A percentile compares a stretch with the other conserved stretches of the same genome.
Conservation (phyloP, 2,888 invertebrate species). For the Arrhopalites spinosus region DNA sequence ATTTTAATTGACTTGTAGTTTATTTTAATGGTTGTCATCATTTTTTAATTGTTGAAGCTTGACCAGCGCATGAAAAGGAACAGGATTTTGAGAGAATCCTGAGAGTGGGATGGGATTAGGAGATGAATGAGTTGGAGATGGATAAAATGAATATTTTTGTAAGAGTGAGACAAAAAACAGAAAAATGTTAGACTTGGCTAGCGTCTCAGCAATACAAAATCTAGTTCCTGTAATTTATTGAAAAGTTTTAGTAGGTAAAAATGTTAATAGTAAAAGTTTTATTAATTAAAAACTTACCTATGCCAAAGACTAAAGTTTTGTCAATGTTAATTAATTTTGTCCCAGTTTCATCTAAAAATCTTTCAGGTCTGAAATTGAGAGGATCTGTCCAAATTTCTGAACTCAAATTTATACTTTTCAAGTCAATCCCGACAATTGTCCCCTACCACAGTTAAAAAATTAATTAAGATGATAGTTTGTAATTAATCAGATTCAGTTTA, state of each 20-base stretch:
- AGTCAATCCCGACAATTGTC: slow-evolving; percentile 39
- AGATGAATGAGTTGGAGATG: slow-evolving; percentile 22
- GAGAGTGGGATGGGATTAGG: slow-evolving; percentile 33
- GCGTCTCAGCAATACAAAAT: slow-evolving; percentile 42
- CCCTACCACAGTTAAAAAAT: too few species aligned
- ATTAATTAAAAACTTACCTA: too few species aligned
- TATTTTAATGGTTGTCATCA: too few species aligned
- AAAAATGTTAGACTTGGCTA: slow-evolving; percentile 42
- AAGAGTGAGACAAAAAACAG: slow-evolving; percentile 42
- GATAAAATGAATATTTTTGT: slow-evolving; percentile 42
- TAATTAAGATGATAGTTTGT: too few species aligned
- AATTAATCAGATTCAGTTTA: background rate
- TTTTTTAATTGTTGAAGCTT: background rate
- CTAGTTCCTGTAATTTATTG: slow-evolving; percentile 41
- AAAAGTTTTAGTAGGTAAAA: too few species aligned
- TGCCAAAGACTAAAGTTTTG: slow-evolving; percentile 43
- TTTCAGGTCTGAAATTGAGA: slow-evolving; percentile 4
- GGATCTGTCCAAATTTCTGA: slow-evolving; percentile 16
- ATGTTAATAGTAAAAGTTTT: too few species aligned
- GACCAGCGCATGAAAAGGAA: slow-evolving; percentile 28
- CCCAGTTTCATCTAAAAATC: slow-evolving; percentile 13
- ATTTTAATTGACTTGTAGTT: too few species aligned
- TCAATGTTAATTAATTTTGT: slow-evolving; percentile 36
- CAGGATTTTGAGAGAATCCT: slow-evolving; percentile 38
- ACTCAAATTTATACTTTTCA: slow-evolving; percentile 39